A percentile compares a stretch with the other conserved stretches of the same genome.
phyloP scores from a whole-genome alignment of 92 coral and sea anemone species.

The Palythoa grandis region DNA sequence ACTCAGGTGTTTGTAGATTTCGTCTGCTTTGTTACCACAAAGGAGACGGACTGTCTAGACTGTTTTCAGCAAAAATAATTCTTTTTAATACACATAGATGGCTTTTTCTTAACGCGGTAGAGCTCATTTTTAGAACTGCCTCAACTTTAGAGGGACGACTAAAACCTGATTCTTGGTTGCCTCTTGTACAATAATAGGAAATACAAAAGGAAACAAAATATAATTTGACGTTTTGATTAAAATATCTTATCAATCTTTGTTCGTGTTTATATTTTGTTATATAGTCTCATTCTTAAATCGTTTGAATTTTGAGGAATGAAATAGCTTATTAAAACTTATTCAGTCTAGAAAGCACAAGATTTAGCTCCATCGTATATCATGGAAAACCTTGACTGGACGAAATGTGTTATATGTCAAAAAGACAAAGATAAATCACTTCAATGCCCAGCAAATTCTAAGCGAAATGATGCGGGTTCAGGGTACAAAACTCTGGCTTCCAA shows the following conservation, averaged over 20 bases:
- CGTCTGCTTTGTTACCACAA: too few relatives aligned
- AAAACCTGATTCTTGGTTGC: too few relatives aligned
- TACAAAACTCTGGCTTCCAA: constrained; percentile 47
- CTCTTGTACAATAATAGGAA: too few relatives aligned
- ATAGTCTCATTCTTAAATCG: not conserved
- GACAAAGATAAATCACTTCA: constrained; percentile 38
- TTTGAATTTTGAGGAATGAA: not conserved
- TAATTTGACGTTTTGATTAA: too few relatives aligned
- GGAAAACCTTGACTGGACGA: constrained; percentile 52
- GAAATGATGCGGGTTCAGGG: constrained; percentile 43
- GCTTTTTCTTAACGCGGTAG: too few relatives aligned
- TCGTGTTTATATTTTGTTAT: not conserved
- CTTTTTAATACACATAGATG: too few relatives aligned
- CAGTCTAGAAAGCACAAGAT: constrained; percentile 1
- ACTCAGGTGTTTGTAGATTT: too few relatives aligned
- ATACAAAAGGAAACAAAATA: too few relatives aligned
- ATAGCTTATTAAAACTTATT: not conserved
- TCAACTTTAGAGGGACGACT: too few relatives aligned
- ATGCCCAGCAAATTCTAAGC: constrained; percentile 54
- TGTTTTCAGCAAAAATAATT: too few relatives aligned
- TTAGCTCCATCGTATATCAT: not conserved
- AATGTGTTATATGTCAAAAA: constrained; percentile 57
- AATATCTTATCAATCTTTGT: not conserved
- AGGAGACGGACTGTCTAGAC: too few relatives aligned
- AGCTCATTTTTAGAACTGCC: too few relatives aligned